Conservation (phyloP, 2,888 invertebrate genomes). For the Himalopsyche japonica region DNA sequence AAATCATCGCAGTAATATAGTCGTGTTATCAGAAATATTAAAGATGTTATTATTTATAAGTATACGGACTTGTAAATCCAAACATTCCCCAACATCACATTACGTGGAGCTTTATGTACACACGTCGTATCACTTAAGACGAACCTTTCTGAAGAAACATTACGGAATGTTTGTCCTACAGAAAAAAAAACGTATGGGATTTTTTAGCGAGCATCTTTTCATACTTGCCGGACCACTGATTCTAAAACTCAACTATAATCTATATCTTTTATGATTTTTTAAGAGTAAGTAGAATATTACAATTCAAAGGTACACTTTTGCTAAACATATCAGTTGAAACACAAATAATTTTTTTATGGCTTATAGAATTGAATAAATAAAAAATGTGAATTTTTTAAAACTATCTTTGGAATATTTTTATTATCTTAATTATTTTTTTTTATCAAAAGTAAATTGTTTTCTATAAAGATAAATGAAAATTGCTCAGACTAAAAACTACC, state of each 20-base stretch:
- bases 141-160: not conserved
- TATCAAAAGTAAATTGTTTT: too few species aligned
- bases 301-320: too few species aligned
- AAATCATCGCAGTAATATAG: not conserved
- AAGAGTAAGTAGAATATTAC: too few species aligned
- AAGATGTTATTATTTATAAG: not conserved
- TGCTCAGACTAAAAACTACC: too few species aligned
- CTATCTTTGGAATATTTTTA: too few species aligned
- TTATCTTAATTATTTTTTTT: too few species aligned
- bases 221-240: not conserved
- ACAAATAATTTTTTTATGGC: too few species aligned
- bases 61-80: conserved; percentile 18
- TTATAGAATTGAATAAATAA: too few species aligned
- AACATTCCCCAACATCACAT: conserved; percentile 18
- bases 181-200: not conserved
- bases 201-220: not conserved
- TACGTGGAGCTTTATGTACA: conserved; percentile 20
- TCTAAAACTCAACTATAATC: not conserved
- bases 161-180: conserved; percentile 20
- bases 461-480: too few species aligned
- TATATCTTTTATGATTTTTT: too few species aligned
- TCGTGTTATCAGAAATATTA: not conserved
- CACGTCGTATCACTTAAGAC: conserved; percentile 22
- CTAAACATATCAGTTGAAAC: too few species aligned
- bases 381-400: too few species aligned